phyloP scores from a whole-genome alignment of 1,140 invertebrate genomes.

The Microplitis mediator region DNA sequence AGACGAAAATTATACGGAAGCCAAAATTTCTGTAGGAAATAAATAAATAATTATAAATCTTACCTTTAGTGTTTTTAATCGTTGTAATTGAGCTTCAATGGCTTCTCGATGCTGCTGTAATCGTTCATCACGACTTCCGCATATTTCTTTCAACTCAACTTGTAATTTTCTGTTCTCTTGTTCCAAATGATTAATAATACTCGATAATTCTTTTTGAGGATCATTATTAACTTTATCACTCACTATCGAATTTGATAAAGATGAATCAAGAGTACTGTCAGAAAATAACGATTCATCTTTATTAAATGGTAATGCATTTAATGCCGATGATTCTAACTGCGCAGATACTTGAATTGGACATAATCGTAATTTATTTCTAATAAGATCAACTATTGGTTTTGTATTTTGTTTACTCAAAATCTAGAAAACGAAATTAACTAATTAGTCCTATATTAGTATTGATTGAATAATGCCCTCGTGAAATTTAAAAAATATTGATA shows the following conservation, averaged over 20 bases:
- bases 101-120: slow-evolving; percentile 56
- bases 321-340: slow-evolving; percentile 43
- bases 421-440: slow-evolving; percentile 47
- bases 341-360: slow-evolving; percentile 49
- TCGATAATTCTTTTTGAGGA: slow-evolving; percentile 63
- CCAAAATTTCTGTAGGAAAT: too few species aligned
- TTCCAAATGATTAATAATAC: slow-evolving; percentile 63
- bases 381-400: slow-evolving; percentile 59
- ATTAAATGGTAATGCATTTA: slow-evolving; percentile 27
- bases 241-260: slow-evolving; percentile 49
- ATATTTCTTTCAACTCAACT: slow-evolving; percentile 54
- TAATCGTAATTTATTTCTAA: slow-evolving; percentile 58
- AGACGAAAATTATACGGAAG: too few species aligned
- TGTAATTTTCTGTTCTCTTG: slow-evolving; percentile 62
- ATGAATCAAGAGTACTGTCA: slow-evolving; percentile 39
- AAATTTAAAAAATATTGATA: too few species aligned
- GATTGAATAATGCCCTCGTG: too few species aligned
- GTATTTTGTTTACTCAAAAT: slow-evolving; percentile 60
- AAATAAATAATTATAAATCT: slow-evolving; percentile 4
- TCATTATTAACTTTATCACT: slow-evolving; percentile 52
- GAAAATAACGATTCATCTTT: slow-evolving; percentile 40
- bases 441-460: too few species aligned
- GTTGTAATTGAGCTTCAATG: slow-evolving; percentile 61
- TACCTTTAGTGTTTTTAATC: slow-evolving; percentile 62
- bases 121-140: slow-evolving; percentile 50